Evolutionary conservation across 2,113 vertebrate species (phyloP).

Genomic region (Notechis scutatus): DNA sequence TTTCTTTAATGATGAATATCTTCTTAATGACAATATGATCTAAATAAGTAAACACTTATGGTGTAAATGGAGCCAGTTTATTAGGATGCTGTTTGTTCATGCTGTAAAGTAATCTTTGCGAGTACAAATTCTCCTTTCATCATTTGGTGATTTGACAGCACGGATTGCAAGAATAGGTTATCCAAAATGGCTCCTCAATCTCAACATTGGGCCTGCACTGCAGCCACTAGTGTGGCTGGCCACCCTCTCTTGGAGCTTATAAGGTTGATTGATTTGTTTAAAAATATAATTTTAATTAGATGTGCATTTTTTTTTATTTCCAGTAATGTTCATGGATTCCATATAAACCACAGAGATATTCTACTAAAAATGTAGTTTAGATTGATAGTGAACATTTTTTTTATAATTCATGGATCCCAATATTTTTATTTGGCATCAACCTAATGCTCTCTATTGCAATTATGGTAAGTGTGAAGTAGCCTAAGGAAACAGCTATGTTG

Average conservation of each 20-base stretch:
- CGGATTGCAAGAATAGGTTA: neutral
- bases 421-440: neutral
- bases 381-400: neutral
- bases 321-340: neutral
- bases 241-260: neutral
- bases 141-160: neutral
- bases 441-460: neutral
- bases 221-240: neutral
- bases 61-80: neutral
- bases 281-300: neutral
- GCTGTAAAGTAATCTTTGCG: neutral
- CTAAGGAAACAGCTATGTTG: neutral
- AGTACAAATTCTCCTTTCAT: neutral
- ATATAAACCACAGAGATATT: neutral
- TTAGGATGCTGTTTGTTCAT: neutral
- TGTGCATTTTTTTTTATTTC: neutral
- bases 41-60: neutral
- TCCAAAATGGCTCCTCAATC: neutral
- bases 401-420: neutral
- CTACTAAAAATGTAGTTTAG: neutral
- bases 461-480: neutral
- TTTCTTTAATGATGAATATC: neutral
- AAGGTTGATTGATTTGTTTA: neutral
- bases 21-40: neutral
- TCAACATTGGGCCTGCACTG: neutral